Evolutionary conservation across 2,113 vertebrate species (phyloP), one percentile per base, ranked within the genome.

Genomic region (Corydoras sp.): DNA sequence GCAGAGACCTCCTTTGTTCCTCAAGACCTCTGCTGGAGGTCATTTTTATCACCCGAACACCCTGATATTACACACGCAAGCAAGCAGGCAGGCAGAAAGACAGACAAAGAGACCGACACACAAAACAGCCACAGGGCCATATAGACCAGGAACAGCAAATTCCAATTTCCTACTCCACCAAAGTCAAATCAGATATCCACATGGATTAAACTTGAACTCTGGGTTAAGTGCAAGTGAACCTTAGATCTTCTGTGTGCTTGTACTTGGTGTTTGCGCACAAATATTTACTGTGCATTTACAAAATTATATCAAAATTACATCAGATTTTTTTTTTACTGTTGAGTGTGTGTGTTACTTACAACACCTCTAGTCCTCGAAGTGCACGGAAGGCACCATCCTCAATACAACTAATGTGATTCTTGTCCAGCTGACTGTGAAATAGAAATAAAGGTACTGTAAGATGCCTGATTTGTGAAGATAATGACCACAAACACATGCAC

Each of bases 351-450:
- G 59, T 31, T 53, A 75, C 79, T 80, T 35, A 80, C 79, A 80
- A 35, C 62, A 80, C 79, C 64, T 80, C 79, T 4, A 80, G 64
- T 6, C 73, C 76, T 12, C 79, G 69, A 8, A 80, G 51, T 0
- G 79, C 76, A 1, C 79, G 69, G 32, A 80, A 80, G 11, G 79
- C 79, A 31, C 79, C 79, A 14, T 80, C 79, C 62, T 80, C 79
- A 15, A 80, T 80, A 55, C 79, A 80, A 43, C 72, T 31, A 49
- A 80, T 80, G 55, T 80, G 79, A 58, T 80, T 80, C 70, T 80
- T 80, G 70, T 80, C 79, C 58, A 80, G 29, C 66, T 80, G 79
- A 4, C 79, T 80, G 76, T 50, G 10, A 9, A 65, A 12, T n/a
- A 49, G 31, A 74, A 64, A 69, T 50, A 50, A 65, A 63, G 51